Evolutionary conservation across 2,888 invertebrate species (phyloP), one percentile per base, ranked within the genome.

Genomic region (Gymnosoma rotundatum): DNA sequence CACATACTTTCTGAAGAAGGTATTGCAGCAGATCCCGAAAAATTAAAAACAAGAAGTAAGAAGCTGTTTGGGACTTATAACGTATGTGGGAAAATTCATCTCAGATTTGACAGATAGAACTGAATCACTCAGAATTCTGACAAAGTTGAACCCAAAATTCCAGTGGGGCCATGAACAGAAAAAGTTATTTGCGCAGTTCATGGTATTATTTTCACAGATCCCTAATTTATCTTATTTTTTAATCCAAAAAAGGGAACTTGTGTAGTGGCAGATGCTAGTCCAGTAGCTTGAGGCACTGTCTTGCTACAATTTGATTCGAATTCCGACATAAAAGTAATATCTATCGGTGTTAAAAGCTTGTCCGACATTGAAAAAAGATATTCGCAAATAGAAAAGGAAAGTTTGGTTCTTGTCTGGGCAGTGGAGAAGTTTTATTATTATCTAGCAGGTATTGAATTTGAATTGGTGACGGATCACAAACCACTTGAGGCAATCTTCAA

Each of bases 211-310:
- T 18, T 61, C 78, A 20, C 61, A 83, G 61, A 69, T 84, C 21
- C 78, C 83, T 6, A 86, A 87, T 12, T 85, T 91, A n/a, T 88
- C 87, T 38, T 89, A 89, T 67, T 91, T n/a, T n/a, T 88, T 66
- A 86, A 91, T 67, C 86, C 82, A 25, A 78, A 86, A 6, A 86
- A 87, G 6, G 83, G 81, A 42, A 90, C 90, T 6, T 86, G 88
- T 64, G 85, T 91, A 0, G 85, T 90, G 20, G 90, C 89, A 7
- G 90, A 91, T 78, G 90, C 89, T 10, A 90, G 89, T 36, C 89
- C 90, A 4, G 89, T 89, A 1, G 89, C 86, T 0, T 60, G 90
- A 8, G 89, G 90, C 2, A 88, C 61, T 9, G 61, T 73, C 7
- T 45, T 74, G 54, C 52, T 74, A 21, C 54, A 63, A 64, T 69